Conservation (phyloP, 2,113 vertebrate genomes). For the Scopus umbretta region DNA sequence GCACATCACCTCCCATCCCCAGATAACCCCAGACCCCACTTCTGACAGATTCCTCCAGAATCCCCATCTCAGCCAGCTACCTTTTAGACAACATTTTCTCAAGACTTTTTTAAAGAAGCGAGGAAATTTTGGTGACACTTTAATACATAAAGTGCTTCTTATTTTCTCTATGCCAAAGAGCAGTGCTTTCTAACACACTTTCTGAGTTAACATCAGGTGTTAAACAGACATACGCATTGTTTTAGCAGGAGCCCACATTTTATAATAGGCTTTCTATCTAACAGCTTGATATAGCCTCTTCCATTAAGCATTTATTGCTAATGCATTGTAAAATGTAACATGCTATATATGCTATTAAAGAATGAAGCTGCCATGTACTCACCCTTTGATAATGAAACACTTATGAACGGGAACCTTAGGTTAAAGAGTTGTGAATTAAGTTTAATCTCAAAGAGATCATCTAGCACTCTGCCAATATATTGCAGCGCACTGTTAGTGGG, state of each 20-base stretch:
- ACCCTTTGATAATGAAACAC: conserved; percentile 40
- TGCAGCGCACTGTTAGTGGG: fast-evolving
- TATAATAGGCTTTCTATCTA: conserved; percentile 61
- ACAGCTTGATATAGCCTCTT: conserved; percentile 61
- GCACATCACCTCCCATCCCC: background rate
- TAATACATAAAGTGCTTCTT: conserved; percentile 58
- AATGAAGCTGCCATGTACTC: conserved; percentile 32
- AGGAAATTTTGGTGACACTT: conserved; percentile 58
- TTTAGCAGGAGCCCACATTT: conserved; percentile 49
- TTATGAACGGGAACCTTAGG: conserved; percentile 7
- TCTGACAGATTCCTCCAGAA: background rate
- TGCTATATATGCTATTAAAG: conserved; percentile 36
- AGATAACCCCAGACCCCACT: background rate
- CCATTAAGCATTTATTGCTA: conserved; percentile 69
- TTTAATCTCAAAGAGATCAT: conserved; percentile 11
- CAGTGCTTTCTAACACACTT: conserved; percentile 20
- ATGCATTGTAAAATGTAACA: conserved; percentile 57
- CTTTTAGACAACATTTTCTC: conserved; percentile 15
- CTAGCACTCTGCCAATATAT: background rate
- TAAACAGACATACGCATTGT: conserved; percentile 29
- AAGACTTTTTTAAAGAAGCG: conserved; percentile 8
- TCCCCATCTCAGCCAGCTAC: background rate
- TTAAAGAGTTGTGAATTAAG: conserved; percentile 53
- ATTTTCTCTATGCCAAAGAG: conserved; percentile 33
- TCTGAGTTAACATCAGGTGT: conserved; percentile 56